Evolutionary conservation across 2,888 invertebrate species (phyloP), one percentile per base, ranked within the genome.

Genomic region (Chironomus riparius): DNA sequence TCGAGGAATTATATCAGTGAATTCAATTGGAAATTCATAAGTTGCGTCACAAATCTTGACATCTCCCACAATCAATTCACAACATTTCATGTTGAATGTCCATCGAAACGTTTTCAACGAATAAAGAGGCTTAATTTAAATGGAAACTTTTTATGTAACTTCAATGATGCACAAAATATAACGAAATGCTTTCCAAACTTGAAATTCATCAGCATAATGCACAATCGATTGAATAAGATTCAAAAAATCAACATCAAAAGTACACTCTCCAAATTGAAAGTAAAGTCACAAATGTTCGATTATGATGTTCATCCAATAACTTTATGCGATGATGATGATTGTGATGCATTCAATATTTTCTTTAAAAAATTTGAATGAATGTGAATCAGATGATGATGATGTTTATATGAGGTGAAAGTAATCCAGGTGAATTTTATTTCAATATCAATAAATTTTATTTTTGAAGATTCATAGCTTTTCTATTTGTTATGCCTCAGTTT

Each of bases 11-110:
- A 56, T 61, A 71, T 71, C 71, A 71, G 71, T 56, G 56, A 71
- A 56, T 71, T 71, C 61, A 47, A 71, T 61, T 61, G 71, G 71
- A 71, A 71, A 71, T 47, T 61, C 50, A 71, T 71, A 48, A 71
- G 24, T 21, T 71, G 56, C 71, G 61, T 28, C 28, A 71, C 71
- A 22, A 71, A 71, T 71, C 71, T 71, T 15, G 47, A 71, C 28
- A 47, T 71, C 61, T 21, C 71, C 21, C 28, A 24, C 71, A 71
- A 71, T 71, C 61, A 47, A 24, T 15, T 71, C 12, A 22, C 71
- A 13, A 28, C 28, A 61, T 56, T 71, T 15, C 10, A 18, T 47
- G 22, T 61, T 28, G 71, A 56, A 10, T 71, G 71, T 61, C 56
- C 71, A 47, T 15, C 6, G 28, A 56, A 61, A 4, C 56, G 71